phyloP scores from a whole-genome alignment of 2,113 vertebrate genomes.

The Limanda limanda region DNA sequence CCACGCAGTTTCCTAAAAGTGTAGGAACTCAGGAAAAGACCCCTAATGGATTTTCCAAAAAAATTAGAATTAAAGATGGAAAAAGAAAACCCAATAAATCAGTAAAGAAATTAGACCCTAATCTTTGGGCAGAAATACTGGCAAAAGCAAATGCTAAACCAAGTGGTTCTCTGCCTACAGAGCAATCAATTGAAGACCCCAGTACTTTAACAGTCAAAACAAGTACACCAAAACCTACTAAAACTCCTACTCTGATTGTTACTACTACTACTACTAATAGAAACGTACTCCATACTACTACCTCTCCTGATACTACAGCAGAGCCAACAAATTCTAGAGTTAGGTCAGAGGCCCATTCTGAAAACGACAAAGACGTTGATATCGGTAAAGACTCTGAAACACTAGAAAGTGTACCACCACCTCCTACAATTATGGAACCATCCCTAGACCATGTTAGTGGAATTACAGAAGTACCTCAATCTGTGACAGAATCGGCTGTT shows the following conservation, averaged over 20 bases:
- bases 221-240: constrained; percentile 14
- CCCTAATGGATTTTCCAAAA: constrained; percentile 55
- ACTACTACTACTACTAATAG: constrained; percentile 3
- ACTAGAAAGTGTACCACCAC: neutral
- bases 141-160: constrained; percentile 77
- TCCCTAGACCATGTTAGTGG: constrained; percentile 8
- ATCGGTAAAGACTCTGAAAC: neutral
- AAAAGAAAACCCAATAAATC: constrained; percentile 79
- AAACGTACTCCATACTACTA: neutral
- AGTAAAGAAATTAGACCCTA: constrained; percentile 81
- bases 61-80: constrained; percentile 65
- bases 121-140: constrained; percentile 78
- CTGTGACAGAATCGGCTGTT: constrained; percentile 30
- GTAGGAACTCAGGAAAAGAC: constrained; percentile 51
- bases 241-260: constrained; percentile 21
- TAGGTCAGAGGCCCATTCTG: neutral
- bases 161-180: constrained; percentile 48
- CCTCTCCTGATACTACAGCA: neutral
- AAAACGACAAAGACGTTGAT: constrained; percentile 3
- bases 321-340: constrained; percentile 3
- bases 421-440: constrained; percentile 34
- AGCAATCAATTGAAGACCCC: constrained; percentile 43
- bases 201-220: constrained; percentile 37
- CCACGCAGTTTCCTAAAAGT: constrained; percentile 69
- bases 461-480: constrained; percentile 19